A percentile compares a stretch with the other conserved stretches of the same genome.
Conservation (phyloP, 2,888 invertebrate species). For the Catocala fraxini region DNA sequence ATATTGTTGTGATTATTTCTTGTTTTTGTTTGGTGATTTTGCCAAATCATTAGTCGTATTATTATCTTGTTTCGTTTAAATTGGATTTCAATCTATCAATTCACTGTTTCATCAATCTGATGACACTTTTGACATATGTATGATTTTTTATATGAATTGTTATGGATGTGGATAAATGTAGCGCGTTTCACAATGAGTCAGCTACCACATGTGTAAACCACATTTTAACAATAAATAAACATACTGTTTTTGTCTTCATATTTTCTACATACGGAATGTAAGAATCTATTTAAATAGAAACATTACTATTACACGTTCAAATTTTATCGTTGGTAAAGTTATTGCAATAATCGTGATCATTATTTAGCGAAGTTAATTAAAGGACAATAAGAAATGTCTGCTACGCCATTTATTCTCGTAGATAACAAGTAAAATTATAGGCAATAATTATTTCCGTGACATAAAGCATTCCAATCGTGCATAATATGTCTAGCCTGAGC, state of each 20-base stretch:
- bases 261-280: constrained; percentile 24
- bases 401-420: constrained; percentile 14
- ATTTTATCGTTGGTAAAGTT: constrained; percentile 20
- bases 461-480: constrained; percentile 17
- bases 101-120: too few species aligned
- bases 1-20: background rate
- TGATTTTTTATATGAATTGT: constrained; percentile 7
- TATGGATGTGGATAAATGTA: constrained; percentile 22
- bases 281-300: constrained; percentile 20
- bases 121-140: constrained; percentile 6
- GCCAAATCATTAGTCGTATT: too few species aligned
- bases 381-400: constrained; percentile 32
- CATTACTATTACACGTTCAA: constrained; percentile 13
- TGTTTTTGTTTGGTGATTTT: background rate
- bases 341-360: constrained; percentile 20
- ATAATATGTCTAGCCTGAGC: too few species aligned
- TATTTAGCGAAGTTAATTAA: constrained; percentile 32
- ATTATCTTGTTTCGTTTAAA: too few species aligned
- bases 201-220: constrained; percentile 31
- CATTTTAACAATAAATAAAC: constrained; percentile 40
- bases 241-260: constrained; percentile 22
- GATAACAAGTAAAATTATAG: constrained; percentile 19
- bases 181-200: constrained; percentile 43
- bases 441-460: constrained; percentile 21
- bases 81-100: too few species aligned